Conservation (phyloP, 1,140 invertebrate species). For the Drosophila repletoides region DNA sequence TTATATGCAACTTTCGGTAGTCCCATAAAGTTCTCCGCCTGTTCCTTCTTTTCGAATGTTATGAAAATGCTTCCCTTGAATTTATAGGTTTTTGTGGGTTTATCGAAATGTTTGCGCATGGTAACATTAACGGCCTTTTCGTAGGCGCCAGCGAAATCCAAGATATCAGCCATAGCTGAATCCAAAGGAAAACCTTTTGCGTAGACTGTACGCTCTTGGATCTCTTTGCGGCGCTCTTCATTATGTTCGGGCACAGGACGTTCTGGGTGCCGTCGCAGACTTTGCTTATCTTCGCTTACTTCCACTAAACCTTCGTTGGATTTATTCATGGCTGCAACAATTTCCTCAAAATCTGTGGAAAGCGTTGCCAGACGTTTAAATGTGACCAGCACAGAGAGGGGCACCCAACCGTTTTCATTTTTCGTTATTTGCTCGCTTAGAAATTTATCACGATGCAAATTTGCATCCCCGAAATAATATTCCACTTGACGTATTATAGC, state of each 20-base stretch:
- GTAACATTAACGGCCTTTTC: slow-evolving; percentile 90
- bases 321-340: slow-evolving; percentile 89
- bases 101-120: slow-evolving; percentile 88
- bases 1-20: slow-evolving; percentile 86
- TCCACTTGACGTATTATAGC: slow-evolving; percentile 86
- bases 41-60: slow-evolving; percentile 90
- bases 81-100: slow-evolving; percentile 85
- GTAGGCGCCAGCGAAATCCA: slow-evolving; percentile 88
- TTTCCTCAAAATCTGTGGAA: slow-evolving; percentile 87
- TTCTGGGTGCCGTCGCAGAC: slow-evolving; percentile 90
- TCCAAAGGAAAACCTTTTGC: slow-evolving; percentile 94
- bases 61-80: slow-evolving; percentile 96
- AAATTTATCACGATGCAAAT: slow-evolving; percentile 95
- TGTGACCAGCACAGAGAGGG: slow-evolving; percentile 91
- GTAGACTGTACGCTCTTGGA: slow-evolving; percentile 91
- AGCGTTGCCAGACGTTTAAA: slow-evolving; percentile 93
- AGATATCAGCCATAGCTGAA: slow-evolving; percentile 87
- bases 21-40: slow-evolving; percentile 85
- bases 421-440: slow-evolving; percentile 90
- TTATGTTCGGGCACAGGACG: slow-evolving; percentile 92
- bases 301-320: slow-evolving; percentile 90
- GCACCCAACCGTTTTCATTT: slow-evolving; percentile 95
- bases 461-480: slow-evolving; percentile 91
- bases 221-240: slow-evolving; percentile 90
- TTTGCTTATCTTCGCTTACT: slow-evolving; percentile 91